phyloP scores from a whole-genome alignment of 1,140 invertebrate genomes.

The Atopsyche davidsoni region DNA sequence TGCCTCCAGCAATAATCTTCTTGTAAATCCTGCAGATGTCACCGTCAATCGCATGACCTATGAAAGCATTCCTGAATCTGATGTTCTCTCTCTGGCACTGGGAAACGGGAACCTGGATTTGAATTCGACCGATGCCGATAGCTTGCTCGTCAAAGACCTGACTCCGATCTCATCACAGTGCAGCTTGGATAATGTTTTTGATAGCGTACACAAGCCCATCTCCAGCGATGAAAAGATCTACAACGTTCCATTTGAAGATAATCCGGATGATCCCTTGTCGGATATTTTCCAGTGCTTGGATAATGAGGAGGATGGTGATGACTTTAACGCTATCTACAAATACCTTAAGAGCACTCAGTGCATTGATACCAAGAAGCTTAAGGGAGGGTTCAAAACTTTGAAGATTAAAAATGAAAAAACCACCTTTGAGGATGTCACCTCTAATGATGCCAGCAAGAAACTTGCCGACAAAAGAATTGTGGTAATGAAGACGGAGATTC shows the following conservation, averaged over 20 bases:
- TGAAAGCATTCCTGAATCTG: not conserved
- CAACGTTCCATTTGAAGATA: slow-evolving; percentile 10
- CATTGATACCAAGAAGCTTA: slow-evolving; percentile 20
- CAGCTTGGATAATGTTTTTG: no score
- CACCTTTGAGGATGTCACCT: slow-evolving; percentile 6
- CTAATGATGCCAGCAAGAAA: slow-evolving; percentile 12
- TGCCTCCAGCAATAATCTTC: no score
- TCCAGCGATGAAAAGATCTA: slow-evolving; percentile 14
- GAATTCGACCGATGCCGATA: no score
- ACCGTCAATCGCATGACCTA: slow-evolving; percentile 13
- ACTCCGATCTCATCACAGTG: slow-evolving; percentile 5
- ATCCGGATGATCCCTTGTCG: slow-evolving; percentile 5
- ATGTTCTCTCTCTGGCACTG: no score
- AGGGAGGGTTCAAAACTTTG: slow-evolving; percentile 15
- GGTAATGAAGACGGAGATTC: no score
- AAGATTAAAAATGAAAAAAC: slow-evolving; percentile 16
- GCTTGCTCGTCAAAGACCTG: slow-evolving; percentile 11
- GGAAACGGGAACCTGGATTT: no score
- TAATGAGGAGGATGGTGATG: slow-evolving; percentile 9
- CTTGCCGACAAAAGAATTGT: slow-evolving; percentile 11
- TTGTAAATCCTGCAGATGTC: slow-evolving; percentile 15
- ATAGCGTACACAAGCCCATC: no score
- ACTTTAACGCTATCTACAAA: slow-evolving; percentile 17
- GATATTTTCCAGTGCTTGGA: slow-evolving; percentile 17
- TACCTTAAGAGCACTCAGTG: slow-evolving; percentile 18